A percentile compares a stretch with the other conserved stretches of the same genome.
Evolutionary conservation across 2,797 vertebrate genomes (phyloP).

Genomic region (Eptatretus atami): DNA sequence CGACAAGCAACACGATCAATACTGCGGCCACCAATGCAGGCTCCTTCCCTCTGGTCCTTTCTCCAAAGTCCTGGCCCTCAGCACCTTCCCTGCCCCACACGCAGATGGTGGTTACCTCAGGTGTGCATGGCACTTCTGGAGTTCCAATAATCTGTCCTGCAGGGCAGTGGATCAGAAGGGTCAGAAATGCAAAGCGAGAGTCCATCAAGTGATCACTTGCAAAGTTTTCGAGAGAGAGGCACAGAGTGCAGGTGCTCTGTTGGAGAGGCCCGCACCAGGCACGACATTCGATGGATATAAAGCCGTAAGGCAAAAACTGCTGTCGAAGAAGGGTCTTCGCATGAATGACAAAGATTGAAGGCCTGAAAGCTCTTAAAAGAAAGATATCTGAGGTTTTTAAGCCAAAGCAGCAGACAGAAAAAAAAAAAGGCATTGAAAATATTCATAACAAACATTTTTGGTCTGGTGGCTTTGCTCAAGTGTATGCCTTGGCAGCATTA

Average conservation of each 20-base stretch:
- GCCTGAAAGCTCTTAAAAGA: too few species aligned
- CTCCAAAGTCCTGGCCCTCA: conserved; percentile 12
- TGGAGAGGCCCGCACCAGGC: background rate
- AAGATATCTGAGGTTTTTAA: too few species aligned
- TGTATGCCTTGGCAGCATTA: conserved; percentile 63
- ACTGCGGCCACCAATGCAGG: conserved; percentile 14
- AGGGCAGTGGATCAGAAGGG: conserved; percentile 98
- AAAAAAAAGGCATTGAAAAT: too few species aligned
- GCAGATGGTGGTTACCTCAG: conserved; percentile 99
- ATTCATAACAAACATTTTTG: too few species aligned
- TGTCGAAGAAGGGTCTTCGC: too few species aligned
- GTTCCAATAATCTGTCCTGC: conserved; percentile 99
- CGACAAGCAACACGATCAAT: conserved; percentile 9
- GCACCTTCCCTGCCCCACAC: conserved; percentile 45
- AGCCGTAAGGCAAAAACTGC: too few species aligned
- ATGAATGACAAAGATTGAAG: too few species aligned
- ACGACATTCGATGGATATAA: too few species aligned
- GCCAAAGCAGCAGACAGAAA: too few species aligned
- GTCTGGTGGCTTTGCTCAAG: too few species aligned
- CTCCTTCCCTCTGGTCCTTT: conserved; percentile 25
- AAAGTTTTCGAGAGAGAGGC: background rate
- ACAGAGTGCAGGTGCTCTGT: background rate
- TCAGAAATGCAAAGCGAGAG: conserved; percentile 51
- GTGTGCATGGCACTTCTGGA: conserved; percentile 99
- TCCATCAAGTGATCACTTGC: conserved; percentile 72